phyloP scores from a whole-genome alignment of 53 echinoderm and acorn worm species.

The Pentamera pediparva region DNA sequence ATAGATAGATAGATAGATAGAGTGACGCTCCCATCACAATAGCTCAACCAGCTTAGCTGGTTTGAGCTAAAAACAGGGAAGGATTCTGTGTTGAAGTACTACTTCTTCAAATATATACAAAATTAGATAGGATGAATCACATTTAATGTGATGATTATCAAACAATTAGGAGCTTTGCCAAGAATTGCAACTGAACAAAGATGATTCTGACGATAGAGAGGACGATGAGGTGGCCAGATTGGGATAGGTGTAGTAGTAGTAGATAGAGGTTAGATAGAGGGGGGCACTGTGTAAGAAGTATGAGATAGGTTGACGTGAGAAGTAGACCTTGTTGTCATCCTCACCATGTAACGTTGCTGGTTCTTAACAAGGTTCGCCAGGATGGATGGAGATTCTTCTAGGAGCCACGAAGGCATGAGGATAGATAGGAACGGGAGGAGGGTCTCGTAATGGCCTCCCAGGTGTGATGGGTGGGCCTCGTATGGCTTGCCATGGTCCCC shows the following conservation, averaged over 20 bases:
- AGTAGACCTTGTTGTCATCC: background rate
- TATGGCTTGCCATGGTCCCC: slow-evolving; percentile 97
- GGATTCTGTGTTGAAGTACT: too few relatives aligned
- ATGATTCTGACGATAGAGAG: background rate
- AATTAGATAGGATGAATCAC: too few relatives aligned
- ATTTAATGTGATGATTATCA: too few relatives aligned
- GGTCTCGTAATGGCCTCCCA: slow-evolving; percentile 90
- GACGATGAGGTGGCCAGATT: background rate
- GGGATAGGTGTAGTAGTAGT: background rate
- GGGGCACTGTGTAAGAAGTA: background rate
- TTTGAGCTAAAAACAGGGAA: too few relatives aligned
- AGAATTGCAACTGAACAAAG: background rate
- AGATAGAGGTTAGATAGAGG: background rate
- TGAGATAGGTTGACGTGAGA: background rate
- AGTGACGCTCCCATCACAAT: too few relatives aligned
- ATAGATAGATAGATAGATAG: too few relatives aligned
- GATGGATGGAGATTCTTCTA: slow-evolving; percentile 58
- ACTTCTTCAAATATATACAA: too few relatives aligned
- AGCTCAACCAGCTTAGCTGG: too few relatives aligned
- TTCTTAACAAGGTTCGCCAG: slow-evolving; percentile 66
- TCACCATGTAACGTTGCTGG: slow-evolving; percentile 89
- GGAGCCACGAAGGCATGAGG: slow-evolving; percentile 75
- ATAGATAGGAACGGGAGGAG: slow-evolving; percentile 86
- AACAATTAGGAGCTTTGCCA: too few relatives aligned
- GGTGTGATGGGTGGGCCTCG: slow-evolving; percentile 58